Percentiles rank a stretch among this genome's conserved stretches.
phyloP scores from a whole-genome alignment of 1,140 invertebrate species.

The Drosophila oshimai region DNA sequence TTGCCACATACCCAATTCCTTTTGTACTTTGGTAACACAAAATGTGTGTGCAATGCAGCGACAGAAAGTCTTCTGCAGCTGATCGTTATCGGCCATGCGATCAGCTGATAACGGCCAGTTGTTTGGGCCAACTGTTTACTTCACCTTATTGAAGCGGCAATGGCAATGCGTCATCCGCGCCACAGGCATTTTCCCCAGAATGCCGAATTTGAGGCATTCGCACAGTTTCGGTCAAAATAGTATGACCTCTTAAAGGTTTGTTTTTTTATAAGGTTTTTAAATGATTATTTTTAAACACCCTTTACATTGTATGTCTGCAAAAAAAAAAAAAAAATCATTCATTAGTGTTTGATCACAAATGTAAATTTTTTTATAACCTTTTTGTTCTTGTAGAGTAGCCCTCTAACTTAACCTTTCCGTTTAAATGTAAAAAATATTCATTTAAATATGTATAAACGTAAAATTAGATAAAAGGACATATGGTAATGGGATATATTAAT shows the following conservation, averaged over 20 bases:
- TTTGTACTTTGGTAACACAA: neutral
- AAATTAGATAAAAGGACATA: too few relatives aligned
- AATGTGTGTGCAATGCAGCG: neutral
- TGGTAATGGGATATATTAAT: too few relatives aligned
- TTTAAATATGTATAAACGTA: too few relatives aligned
- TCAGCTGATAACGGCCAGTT: constrained; percentile 14
- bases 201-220: neutral
- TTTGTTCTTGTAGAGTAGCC: too few relatives aligned
- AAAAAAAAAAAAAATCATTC: too few relatives aligned
- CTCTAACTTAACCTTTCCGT: too few relatives aligned
- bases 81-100: constrained; percentile 5
- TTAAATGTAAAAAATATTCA: too few relatives aligned
- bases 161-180: constrained; percentile 29
- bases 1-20: neutral
- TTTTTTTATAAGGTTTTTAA: too few relatives aligned
- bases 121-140: constrained; percentile 6
- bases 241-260: neutral
- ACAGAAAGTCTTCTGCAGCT: constrained; percentile 12
- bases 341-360: too few relatives aligned
- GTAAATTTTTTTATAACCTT: too few relatives aligned
- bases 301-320: too few relatives aligned
- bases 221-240: neutral
- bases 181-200: constrained; percentile 19
- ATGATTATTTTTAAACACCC: too few relatives aligned
- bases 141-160: neutral